Conservation (phyloP, 2,113 vertebrate genomes). For the Podarcis cretensis region DNA sequence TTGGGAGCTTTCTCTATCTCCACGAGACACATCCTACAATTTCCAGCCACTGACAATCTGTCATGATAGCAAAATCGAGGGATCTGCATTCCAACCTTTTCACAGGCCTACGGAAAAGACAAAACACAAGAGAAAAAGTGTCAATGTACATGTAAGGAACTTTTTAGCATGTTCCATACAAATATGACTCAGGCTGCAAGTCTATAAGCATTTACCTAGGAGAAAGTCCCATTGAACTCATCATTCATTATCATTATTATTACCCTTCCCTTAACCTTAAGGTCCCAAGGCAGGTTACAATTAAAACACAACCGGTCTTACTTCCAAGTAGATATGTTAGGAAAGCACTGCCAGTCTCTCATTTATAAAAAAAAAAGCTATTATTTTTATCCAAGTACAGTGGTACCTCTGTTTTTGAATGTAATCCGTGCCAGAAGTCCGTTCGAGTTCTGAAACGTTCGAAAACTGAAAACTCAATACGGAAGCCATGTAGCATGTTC, state of each 20-base stretch:
- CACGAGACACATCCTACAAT: constrained; percentile 97
- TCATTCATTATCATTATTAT: no score
- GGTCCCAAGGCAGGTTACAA: no score
- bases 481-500: no score
- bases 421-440: no score
- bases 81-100: constrained; percentile 93
- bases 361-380: background rate
- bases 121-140: constrained; percentile 22
- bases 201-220: background rate
- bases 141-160: background rate
- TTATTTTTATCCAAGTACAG: background rate
- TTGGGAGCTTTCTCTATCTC: constrained; percentile 96
- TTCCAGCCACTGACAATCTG: constrained; percentile 92
- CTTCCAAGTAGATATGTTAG: background rate
- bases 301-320: background rate
- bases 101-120: constrained; percentile 82
- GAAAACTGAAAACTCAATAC: no score
- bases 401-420: no score
- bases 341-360: background rate
- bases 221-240: background rate
- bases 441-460: no score
- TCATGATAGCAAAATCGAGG: constrained; percentile 97
- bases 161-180: background rate
- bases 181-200: background rate
- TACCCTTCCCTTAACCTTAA: no score